These are phyloP conservation scores for Shargacucullia verbasci DNA, from an alignment of 2,888 invertebrate genomes.

Conservation along the genomic window DNA sequence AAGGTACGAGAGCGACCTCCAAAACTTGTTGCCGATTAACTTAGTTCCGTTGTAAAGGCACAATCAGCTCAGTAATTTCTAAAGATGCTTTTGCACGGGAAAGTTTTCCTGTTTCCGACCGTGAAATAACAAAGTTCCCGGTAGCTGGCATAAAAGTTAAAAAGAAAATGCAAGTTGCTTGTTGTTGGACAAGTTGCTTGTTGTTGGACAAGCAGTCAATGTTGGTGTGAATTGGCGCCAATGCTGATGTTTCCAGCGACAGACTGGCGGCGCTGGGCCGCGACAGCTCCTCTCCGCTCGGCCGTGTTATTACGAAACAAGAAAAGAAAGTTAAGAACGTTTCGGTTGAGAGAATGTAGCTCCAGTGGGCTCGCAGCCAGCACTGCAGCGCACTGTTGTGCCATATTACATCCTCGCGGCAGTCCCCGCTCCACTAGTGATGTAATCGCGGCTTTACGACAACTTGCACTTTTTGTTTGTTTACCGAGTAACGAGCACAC, in stretches of 20 bases:
- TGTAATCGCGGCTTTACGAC: constrained; percentile 66
- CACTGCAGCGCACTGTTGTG: constrained; percentile 58
- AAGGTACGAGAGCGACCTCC: constrained; percentile 13
- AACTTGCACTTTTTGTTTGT: constrained; percentile 73
- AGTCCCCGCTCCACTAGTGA: constrained; percentile 66
- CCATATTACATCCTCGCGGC: constrained; percentile 65
- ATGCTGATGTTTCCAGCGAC: constrained; percentile 64
- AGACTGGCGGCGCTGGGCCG: constrained; percentile 61
- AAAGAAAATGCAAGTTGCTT: constrained; percentile 13
- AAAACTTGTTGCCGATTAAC: constrained; percentile 34
- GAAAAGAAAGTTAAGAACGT: constrained; percentile 83
- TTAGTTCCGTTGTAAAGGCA: constrained; percentile 51
- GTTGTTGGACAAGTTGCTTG: constrained; percentile 9
- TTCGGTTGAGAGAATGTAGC: constrained; percentile 76
- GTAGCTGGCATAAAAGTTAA: constrained; percentile 35
- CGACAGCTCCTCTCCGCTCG: constrained; percentile 75
- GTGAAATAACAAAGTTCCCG: constrained; percentile 59
- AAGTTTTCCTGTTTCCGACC: constrained; percentile 48
- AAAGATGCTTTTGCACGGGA: too few relatives aligned
- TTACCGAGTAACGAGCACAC: constrained; percentile 63
- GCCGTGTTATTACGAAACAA: constrained; percentile 84
- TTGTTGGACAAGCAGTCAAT: constrained; percentile 9
- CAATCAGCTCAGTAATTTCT: constrained; percentile 42
- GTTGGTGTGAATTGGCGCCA: constrained; percentile 37
- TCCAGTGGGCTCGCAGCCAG: constrained; percentile 64